Conservation (phyloP, 2,797 vertebrate genomes). For the Cossypha dichroa region DNA sequence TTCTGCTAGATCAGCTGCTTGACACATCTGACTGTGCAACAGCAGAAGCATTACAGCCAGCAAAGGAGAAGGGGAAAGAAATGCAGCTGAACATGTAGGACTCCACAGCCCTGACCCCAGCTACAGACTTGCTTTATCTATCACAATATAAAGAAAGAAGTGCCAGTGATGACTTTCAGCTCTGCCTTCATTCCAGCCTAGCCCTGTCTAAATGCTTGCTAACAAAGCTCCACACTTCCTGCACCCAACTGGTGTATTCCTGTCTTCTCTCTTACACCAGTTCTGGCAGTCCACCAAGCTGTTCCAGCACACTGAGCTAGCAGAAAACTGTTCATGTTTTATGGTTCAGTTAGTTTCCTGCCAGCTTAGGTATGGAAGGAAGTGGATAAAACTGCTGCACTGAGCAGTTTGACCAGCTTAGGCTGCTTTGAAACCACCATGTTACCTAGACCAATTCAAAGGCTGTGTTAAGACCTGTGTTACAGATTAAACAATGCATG, state of each 20-base stretch:
- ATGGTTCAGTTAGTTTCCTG: conserved; percentile 26
- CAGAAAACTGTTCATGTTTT: background rate
- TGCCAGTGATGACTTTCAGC: background rate
- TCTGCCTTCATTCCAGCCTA: background rate
- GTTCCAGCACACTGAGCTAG: conserved; percentile 1
- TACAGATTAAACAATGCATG: background rate
- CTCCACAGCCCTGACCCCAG: background rate
- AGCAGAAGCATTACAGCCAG: background rate
- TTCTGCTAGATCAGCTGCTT: background rate
- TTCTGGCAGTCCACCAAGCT: conserved; percentile 6
- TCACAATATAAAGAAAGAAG: background rate
- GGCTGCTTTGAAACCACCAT: conserved; percentile 26
- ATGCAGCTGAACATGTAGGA: background rate
- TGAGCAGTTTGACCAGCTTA: background rate
- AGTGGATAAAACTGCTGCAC: conserved; percentile 20
- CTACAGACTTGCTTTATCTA: background rate
- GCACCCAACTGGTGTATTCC: background rate
- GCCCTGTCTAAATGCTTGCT: background rate
- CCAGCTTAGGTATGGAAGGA: background rate
- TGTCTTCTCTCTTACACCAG: background rate
- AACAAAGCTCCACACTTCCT: background rate
- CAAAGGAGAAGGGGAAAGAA: background rate
- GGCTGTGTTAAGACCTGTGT: background rate
- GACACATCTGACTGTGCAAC: background rate
- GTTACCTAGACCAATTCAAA: background rate